Evolutionary conservation across 1,140 invertebrate species (phyloP).

Genomic region (Drosophila nasuta): DNA sequence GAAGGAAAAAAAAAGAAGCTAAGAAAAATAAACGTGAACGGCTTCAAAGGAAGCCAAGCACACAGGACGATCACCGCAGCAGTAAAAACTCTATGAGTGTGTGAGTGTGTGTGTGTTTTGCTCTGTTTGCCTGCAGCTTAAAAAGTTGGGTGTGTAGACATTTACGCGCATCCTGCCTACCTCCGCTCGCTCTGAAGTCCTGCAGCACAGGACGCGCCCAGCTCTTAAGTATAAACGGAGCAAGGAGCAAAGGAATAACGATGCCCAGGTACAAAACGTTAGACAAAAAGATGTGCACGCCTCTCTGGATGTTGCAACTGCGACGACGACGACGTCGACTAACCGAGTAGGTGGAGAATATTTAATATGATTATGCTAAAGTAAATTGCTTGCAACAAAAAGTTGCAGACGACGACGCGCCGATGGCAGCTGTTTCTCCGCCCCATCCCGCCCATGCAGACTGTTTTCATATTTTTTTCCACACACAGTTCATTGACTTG

Average conservation of each 20-base stretch:
- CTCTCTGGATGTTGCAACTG: conserved; percentile 39
- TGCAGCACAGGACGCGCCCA: conserved; percentile 54
- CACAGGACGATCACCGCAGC: conserved; percentile 51
- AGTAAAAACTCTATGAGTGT: conserved; percentile 53
- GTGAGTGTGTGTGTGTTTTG: conserved; percentile 30
- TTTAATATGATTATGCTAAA: conserved; percentile 82
- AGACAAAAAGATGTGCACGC: conserved; percentile 80
- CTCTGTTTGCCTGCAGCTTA: conserved; percentile 61
- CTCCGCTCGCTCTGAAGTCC: background rate
- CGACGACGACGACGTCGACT: conserved; percentile 23
- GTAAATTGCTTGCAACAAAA: conserved; percentile 82
- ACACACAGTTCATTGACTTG: conserved; percentile 41
- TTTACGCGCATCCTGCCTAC: conserved; percentile 51
- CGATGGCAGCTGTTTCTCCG: conserved; percentile 2
- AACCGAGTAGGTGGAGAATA: conserved; percentile 75
- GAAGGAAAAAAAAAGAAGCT: conserved; percentile 17
- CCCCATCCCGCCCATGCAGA: conserved; percentile 9
- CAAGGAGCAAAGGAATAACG: conserved; percentile 13
- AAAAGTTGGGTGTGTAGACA: conserved; percentile 61
- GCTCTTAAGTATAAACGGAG: conserved; percentile 72
- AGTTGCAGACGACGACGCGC: conserved; percentile 40
- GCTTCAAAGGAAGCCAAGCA: conserved; percentile 42
- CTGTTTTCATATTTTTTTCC: conserved; percentile 19
- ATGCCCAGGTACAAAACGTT: conserved; percentile 68
- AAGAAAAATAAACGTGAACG: conserved; percentile 64